Percentiles rank a stretch among this genome's conserved stretches.
phyloP scores from a whole-genome alignment of 2,797 vertebrate genomes.

The Falco novaeseelandiae region DNA sequence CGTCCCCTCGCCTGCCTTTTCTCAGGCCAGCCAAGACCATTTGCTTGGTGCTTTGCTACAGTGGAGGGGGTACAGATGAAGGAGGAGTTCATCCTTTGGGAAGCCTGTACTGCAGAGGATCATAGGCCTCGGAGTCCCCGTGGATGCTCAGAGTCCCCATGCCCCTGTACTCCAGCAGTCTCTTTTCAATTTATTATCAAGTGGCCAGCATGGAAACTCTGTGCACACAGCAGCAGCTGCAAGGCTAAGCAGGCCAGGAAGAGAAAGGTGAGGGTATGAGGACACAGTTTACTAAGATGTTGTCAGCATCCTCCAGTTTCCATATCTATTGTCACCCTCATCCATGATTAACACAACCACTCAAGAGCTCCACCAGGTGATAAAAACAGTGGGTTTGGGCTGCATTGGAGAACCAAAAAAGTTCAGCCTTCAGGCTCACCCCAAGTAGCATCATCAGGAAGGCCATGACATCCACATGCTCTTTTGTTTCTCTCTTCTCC shows the following conservation, averaged over 20 bases:
- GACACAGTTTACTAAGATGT: rapidly evolving
- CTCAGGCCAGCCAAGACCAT: neutral
- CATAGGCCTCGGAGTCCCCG: neutral
- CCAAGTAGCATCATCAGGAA: neutral
- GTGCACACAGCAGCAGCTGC: neutral
- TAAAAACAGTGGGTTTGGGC: neutral
- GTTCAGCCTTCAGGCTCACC: neutral
- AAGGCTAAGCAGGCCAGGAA: neutral
- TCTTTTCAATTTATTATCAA: neutral
- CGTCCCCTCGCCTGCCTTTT: neutral
- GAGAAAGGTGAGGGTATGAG: neutral
- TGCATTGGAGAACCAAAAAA: neutral
- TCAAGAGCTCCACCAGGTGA: neutral
- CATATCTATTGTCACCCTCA: neutral
- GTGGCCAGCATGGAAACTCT: neutral
- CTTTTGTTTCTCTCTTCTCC: neutral
- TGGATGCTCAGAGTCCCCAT: neutral
- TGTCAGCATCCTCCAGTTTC: neutral
- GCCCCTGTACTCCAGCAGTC: neutral
- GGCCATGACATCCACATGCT: neutral
- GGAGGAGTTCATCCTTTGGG: neutral
- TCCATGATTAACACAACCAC: neutral
- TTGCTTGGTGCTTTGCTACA: neutral
- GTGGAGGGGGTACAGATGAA: neutral
- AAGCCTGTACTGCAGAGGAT: neutral